These are phyloP conservation scores for Actinemys pallida DNA, from an alignment of 2,113 vertebrate genomes.

Conservation along the genomic window DNA sequence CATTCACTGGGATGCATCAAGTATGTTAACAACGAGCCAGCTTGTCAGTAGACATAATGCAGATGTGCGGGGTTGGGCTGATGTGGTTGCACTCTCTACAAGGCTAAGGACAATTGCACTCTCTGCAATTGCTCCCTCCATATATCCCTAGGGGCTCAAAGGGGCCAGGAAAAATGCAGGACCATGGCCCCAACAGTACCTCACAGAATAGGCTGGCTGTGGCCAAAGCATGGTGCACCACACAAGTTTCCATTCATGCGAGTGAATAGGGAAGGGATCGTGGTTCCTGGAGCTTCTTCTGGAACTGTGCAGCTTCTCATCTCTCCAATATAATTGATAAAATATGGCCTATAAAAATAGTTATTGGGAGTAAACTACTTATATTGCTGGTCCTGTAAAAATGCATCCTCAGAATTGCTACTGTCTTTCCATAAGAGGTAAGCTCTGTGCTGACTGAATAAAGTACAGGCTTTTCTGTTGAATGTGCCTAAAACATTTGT, in stretches of 20 bases:
- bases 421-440: constrained; percentile 41
- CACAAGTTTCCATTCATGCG: background rate
- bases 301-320: rapidly evolving
- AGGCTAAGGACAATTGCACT: rapidly evolving
- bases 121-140: rapidly evolving
- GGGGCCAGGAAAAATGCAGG: background rate
- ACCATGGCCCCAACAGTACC: background rate
- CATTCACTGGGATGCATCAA: rapidly evolving
- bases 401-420: background rate
- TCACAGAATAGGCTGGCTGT: background rate
- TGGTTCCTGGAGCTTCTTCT: background rate
- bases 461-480: constrained; percentile 70
- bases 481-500: constrained; percentile 73
- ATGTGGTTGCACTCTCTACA: rapidly evolving
- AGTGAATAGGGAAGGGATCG: rapidly evolving
- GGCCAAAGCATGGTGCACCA: background rate
- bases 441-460: constrained; percentile 49
- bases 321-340: rapidly evolving
- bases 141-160: background rate
- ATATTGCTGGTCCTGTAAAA: background rate
- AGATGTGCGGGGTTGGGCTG: rapidly evolving
- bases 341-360: background rate
- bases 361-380: background rate
- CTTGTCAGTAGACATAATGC: background rate
- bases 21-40: rapidly evolving